Base-by-base conservation (phyloP, 2,888 invertebrate genomes). In the Cyclophora albipunctata region DNA sequence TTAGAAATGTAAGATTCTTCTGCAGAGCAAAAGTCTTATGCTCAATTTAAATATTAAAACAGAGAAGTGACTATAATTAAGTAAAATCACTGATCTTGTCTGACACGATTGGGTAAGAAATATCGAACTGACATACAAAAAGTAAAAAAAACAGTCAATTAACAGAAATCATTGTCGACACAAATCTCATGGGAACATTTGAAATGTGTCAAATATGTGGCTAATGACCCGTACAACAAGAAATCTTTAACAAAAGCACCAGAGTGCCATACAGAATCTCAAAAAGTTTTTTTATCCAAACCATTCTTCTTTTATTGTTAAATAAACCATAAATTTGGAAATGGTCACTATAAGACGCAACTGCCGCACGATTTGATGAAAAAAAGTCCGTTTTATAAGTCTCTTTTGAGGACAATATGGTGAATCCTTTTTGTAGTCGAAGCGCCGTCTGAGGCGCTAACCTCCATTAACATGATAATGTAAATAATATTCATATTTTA, bases 241-340 rank as follows among this genome's bases (percentile, higher is more conserved):
- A 68, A 69, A 67, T 66, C 60, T 68, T 71, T 53, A 66, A 84
- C 83, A 84, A 84, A 75, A 69, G 71, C 70, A 62, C 67, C 71
- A 73, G 62, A 67, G 65, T 67, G 64, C 69, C 64, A 64, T 63
- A 62, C 69, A 69, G 67, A 72, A 72, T 73, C 69, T 69, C 61
- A 60, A 64, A 60, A 60, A 59, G 33, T 52, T 66, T 67, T 72
- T 73, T 77, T 76, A 67, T 62, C 56, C 52, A 51, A 57, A 56
- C 71, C 66, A 75, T 77, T 75, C 72, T 73, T 73, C 79, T 78
- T 80, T 83, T 81, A 84, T 87, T 85, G 86, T 86, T 81, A 75
- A 85, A 85, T 87, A 88, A 81, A 84, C 86, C 80, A 88, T 88
- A 88, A 87, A 88, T 88, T 73, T 75, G 78, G 79, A 83, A 86